Evolutionary conservation across 2,113 vertebrate species (phyloP).

Genomic region (Gasterosteus aculeatus): DNA sequence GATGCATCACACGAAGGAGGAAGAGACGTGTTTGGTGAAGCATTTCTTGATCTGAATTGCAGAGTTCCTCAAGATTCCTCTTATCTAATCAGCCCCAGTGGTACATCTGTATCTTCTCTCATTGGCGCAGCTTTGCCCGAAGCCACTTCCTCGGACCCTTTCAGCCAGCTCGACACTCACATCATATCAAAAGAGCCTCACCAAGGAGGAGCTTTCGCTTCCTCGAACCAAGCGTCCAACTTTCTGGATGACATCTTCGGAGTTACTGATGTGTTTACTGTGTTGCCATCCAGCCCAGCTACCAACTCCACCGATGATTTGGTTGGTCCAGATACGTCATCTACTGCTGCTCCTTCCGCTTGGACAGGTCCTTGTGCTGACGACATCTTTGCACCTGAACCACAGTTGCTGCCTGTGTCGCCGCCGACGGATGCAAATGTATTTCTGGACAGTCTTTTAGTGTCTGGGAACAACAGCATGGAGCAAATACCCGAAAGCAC

Average conservation of each 20-base stretch:
- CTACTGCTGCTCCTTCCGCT: not conserved
- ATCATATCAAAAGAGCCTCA: slow-evolving; percentile 4
- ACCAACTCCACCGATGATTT: slow-evolving; percentile 49
- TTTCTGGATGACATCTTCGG: slow-evolving; percentile 66
- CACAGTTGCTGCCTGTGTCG: slow-evolving; percentile 24
- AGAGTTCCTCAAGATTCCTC: slow-evolving; percentile 22
- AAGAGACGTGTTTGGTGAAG: not conserved
- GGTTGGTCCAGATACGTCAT: slow-evolving; percentile 40
- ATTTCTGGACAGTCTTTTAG: slow-evolving; percentile 41
- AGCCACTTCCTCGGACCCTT: slow-evolving; percentile 12
- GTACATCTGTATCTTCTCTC: slow-evolving; percentile 14
- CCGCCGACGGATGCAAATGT: slow-evolving; percentile 14
- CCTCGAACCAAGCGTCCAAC: slow-evolving; percentile 18
- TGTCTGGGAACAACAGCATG: slow-evolving; percentile 37
- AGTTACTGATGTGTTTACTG: slow-evolving; percentile 17
- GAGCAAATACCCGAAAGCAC: slow-evolving; percentile 40
- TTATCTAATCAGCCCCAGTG: not conserved
- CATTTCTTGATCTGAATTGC: slow-evolving; percentile 3
- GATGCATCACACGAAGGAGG: not conserved
- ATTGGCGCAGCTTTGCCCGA: slow-evolving; percentile 13
- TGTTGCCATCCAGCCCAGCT: slow-evolving; percentile 5
- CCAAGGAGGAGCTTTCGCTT: slow-evolving; percentile 18
- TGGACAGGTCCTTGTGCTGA: slow-evolving; percentile 54
- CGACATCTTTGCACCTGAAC: slow-evolving; percentile 59
- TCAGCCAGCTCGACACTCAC: slow-evolving; percentile 31